Evolutionary conservation across 2,888 invertebrate species (phyloP), one percentile per base, ranked within the genome.

Genomic region (Bellardia bayeri): DNA sequence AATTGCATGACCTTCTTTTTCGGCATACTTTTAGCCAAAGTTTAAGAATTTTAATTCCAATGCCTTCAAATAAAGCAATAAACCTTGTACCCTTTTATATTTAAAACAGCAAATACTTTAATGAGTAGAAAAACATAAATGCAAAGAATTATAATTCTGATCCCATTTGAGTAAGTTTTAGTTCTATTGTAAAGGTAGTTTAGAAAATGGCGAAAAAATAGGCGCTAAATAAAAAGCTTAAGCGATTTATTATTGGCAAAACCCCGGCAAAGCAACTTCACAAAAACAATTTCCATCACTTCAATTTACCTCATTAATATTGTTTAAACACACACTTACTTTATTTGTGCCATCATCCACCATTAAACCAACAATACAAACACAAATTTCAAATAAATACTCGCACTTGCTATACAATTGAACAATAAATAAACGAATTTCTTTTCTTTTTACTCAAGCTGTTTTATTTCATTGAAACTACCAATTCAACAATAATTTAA

Each of bases 401-500:
- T 9, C 45, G 42, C 42, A 42, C 23, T 23, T 37, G 75, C 74
- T 75, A 9, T 30, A 54, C 54, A 16, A 82, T 82, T 66, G 49
- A 75, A 82, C 82, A 58, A 82, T 58, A 66, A 82, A 74, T 68
- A 66, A 5, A 37, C 23, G 23, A 72, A 72, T 56, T 68, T 58
- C 33, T 30, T 75, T 82, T 56, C 7, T 23, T 71, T 80, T 30
- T 4, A 16, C 61, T 79, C 33, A 54, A 45, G 23, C 30, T 81
- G n/a, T 49, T 74, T 56, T 68, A 11, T 74, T 71, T 49, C 71
- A 71, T 64, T 49, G 69, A 81, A 86, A 82, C 82, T 82, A 84
- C 74, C 74, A 75, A 81, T 72, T 69, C 66, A 87, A 83, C 80
- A 76, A 71, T 71, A 80, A 83, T 87, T 87, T 83, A 80, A 83